Evolutionary conservation across 2,888 invertebrate species (phyloP).

Genomic region (Lepidocyrtinus sp.): DNA sequence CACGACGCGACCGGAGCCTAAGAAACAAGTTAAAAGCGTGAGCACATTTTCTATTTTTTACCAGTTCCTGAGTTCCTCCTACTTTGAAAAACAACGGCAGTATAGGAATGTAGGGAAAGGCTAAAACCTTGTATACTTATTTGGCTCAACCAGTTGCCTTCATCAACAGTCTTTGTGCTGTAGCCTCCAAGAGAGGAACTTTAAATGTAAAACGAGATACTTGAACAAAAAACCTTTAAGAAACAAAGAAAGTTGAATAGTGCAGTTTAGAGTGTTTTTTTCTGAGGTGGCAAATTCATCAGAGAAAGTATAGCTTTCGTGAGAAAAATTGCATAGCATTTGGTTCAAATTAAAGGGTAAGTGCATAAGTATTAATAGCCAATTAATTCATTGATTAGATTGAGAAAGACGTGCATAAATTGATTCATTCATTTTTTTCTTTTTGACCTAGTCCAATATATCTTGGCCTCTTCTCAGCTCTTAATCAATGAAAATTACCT

Average conservation of each 20-base stretch:
- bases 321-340: not conserved
- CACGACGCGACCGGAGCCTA: not conserved
- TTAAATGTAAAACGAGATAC: not conserved
- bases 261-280: not conserved
- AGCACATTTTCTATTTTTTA: slow-evolving; percentile 8
- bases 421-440: slow-evolving; percentile 20
- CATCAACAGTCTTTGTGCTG: slow-evolving; percentile 43
- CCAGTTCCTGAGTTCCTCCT: slow-evolving; percentile 15
- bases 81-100: not conserved
- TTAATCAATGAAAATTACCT: slow-evolving; percentile 32
- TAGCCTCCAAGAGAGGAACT: slow-evolving; percentile 56
- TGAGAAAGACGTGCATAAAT: slow-evolving; percentile 5
- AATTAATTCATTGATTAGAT: slow-evolving; percentile 34
- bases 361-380: not conserved
- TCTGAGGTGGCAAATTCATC: not conserved
- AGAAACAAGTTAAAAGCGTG: not conserved
- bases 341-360: not conserved
- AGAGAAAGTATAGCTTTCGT: not conserved
- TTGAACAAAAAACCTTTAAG: not conserved
- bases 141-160: slow-evolving; percentile 48
- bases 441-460: slow-evolving; percentile 32
- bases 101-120: not conserved
- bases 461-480: slow-evolving; percentile 33
- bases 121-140: slow-evolving; percentile 8
- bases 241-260: not conserved